A percentile compares a stretch with the other conserved stretches of the same genome.
These are phyloP conservation scores for Cacoxenus indagator DNA, from an alignment of 2,888 invertebrate genomes.

Conservation along the genomic window DNA sequence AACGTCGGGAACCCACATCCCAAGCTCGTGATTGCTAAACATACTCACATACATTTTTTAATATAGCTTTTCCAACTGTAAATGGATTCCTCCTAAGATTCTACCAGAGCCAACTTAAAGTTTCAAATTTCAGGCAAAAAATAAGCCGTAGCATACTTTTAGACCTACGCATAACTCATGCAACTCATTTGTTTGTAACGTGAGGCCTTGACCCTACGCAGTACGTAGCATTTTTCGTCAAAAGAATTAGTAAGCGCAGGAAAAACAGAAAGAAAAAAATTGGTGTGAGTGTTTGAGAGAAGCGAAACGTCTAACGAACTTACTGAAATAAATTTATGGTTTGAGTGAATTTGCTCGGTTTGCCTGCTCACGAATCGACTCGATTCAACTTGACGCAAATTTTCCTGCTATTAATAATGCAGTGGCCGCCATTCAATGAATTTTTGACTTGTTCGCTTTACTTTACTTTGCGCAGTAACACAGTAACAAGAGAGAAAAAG, in stretches of 20 bases:
- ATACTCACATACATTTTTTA: no score
- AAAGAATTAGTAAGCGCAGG: background rate
- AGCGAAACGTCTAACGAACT: background rate
- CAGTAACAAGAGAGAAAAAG: background rate
- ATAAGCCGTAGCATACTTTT: no score
- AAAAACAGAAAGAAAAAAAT: background rate
- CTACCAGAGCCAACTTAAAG: no score
- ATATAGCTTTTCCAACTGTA: no score
- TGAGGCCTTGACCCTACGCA: background rate
- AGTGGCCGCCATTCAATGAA: slow-evolving; percentile 64
- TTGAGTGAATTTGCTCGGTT: background rate
- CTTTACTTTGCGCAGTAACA: background rate
- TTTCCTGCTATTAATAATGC: slow-evolving; percentile 60
- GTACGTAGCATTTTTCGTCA: background rate
- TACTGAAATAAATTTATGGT: background rate
- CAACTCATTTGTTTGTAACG: background rate
- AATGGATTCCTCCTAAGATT: no score
- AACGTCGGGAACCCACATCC: no score
- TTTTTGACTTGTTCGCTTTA: slow-evolving; percentile 52
- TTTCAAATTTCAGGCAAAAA: background rate
- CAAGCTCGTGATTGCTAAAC: no score
- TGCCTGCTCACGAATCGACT: background rate
- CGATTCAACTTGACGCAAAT: slow-evolving; percentile 18
- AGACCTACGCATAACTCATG: background rate
- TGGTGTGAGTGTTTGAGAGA: background rate